Evolutionary conservation across 2,888 invertebrate genomes (phyloP).

Genomic region (Drosophila trichaetosa): DNA sequence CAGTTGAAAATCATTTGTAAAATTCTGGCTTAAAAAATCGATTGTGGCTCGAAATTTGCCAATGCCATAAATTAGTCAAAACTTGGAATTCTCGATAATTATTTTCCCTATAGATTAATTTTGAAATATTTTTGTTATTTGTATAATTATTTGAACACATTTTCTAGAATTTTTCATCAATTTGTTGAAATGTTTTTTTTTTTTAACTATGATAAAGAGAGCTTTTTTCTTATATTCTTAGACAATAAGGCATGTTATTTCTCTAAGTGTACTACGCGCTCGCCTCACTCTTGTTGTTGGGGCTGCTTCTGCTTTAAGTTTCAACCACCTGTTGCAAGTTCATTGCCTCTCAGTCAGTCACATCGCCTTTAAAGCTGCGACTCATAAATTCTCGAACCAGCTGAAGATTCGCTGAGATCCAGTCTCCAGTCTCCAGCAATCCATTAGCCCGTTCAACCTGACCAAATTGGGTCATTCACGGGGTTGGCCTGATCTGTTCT

Average conservation of each 20-base stretch:
- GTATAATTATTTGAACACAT: not conserved
- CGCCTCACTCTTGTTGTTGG: not conserved
- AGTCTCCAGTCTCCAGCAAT: conserved; percentile 6
- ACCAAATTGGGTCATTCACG: conserved; percentile 79
- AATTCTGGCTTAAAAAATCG: not conserved
- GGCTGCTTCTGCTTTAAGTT: not conserved
- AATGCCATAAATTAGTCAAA: not conserved
- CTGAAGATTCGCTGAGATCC: conserved; percentile 40
- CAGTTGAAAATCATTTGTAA: not conserved
- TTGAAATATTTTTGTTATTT: not conserved
- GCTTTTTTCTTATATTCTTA: not conserved
- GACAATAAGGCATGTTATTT: not conserved
- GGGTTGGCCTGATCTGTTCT: conserved; percentile 57
- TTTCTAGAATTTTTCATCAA: not conserved
- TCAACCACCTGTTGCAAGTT: conserved; percentile 41
- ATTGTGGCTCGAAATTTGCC: not conserved
- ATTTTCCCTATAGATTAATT: not conserved
- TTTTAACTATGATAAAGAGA: not conserved
- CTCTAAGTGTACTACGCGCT: not conserved
- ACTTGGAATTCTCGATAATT: not conserved
- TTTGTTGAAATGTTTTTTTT: not conserved
- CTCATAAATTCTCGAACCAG: conserved; percentile 43
- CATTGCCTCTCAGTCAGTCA: conserved; percentile 51
- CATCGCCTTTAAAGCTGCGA: conserved; percentile 61
- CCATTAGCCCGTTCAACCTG: conserved; percentile 52